Base-by-base conservation (phyloP, 2,113 vertebrate species). In the Columba livia region DNA sequence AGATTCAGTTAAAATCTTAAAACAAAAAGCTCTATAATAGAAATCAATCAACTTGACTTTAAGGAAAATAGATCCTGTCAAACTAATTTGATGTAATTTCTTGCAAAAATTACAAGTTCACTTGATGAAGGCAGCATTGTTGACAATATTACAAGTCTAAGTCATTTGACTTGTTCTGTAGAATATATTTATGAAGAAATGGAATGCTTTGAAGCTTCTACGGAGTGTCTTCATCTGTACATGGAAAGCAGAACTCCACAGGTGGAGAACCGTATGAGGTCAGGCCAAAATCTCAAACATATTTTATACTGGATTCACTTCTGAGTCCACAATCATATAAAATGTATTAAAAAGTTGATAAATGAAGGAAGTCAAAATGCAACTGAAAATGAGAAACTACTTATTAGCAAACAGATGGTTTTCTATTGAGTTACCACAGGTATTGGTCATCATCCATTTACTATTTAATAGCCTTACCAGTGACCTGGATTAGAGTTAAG, bases 101-200 rank as follows among this genome's bases (percentile, higher is more conserved):
- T 70, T 70, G 71, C 51, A 91, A 80, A 95, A 91, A 93, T 71
- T 91, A 73, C 71, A 83, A 60, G 67, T 77, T 83, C 48, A 65
- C 15, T 80, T 84, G 72, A 88, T 1, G 3, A 92, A 92, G 62
- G 67, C 50, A 82, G 47, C 0, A 3, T 11, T 15, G 9, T 40
- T 83, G 67, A 78, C 42, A 70, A 42, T 29, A 86, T 47, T 92
- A 80, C 51, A 90, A 85, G 47, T 24, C 64, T 78, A 77, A 73
- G 79, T 58, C 5, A 73, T 73, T 75, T 79, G 66, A 62, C 26
- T 57, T 58, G 15, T n/a, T 89, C 60, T 88, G 62, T 54, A 64
- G 64, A 58, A 26, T 20, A 70, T 31, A 51, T 60, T 87, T 29
- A 74, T 40, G 26, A 66, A 66, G 58, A 82, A 79, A 75, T 10